phyloP scores from a whole-genome alignment of 2,113 vertebrate species.

The Poeciliopsis prolifica region DNA sequence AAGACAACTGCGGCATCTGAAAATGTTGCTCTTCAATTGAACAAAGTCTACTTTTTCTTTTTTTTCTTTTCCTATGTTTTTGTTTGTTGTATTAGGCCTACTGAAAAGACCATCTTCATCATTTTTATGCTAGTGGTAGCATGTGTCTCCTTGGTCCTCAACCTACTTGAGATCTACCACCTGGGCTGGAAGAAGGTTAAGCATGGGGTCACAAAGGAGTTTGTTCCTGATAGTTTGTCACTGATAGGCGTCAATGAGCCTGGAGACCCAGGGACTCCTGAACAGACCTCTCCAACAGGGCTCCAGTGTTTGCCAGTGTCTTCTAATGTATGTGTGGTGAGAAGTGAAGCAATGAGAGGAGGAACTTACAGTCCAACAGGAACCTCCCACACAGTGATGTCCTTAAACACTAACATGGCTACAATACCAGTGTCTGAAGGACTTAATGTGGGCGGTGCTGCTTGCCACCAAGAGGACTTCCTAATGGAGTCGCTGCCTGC shows the following conservation, averaged over 20 bases:
- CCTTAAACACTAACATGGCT: conserved; percentile 23
- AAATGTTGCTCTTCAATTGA: too few relatives aligned
- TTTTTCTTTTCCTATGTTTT: conserved; percentile 2
- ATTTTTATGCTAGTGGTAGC: conserved; percentile 78
- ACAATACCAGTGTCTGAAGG: conserved; percentile 25
- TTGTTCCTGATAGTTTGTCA: conserved; percentile 67
- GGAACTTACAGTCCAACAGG: conserved; percentile 42
- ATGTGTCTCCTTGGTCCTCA: conserved; percentile 75
- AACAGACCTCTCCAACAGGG: conserved; percentile 59
- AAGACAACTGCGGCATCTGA: too few relatives aligned
- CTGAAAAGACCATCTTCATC: conserved; percentile 79
- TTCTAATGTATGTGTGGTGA: conserved; percentile 60
- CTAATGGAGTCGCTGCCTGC: conserved; percentile 49
- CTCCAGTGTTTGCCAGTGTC: conserved; percentile 76
- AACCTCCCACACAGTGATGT: conserved; percentile 19
- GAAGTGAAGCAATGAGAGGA: conserved; percentile 3
- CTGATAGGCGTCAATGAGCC: conserved; percentile 44
- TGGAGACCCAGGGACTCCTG: conserved; percentile 52
- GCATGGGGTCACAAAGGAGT: conserved; percentile 84
- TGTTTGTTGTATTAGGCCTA: conserved; percentile 58
- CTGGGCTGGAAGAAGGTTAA: conserved; percentile 95
- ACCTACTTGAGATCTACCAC: conserved; percentile 82
- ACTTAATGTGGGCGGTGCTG: conserved; percentile 55
- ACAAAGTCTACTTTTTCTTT: background rate
- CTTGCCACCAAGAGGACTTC: conserved; percentile 56